Evolutionary conservation across 2,888 invertebrate genomes (phyloP).

Genomic region (Drosophila paracracens): DNA sequence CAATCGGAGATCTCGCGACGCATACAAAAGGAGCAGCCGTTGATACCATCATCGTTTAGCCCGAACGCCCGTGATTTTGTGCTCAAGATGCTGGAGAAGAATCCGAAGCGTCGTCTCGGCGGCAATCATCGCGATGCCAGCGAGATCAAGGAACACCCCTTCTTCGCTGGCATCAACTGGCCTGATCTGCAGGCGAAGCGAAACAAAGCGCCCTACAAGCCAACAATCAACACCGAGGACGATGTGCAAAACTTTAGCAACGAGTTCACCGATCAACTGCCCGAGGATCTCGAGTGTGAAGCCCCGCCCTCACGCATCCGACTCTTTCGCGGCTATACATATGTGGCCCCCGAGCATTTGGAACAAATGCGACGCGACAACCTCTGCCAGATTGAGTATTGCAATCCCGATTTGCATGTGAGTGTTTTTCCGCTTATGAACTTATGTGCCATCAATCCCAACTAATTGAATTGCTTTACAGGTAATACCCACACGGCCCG

Average conservation of each 20-base stretch:
- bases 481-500: constrained; percentile 73
- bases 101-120: constrained; percentile 93
- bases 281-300: constrained; percentile 96
- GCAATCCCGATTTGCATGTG: constrained; percentile 74
- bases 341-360: constrained; percentile 91
- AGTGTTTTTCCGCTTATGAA: constrained; percentile 10
- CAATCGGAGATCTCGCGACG: constrained; percentile 97
- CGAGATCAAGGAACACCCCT: constrained; percentile 95
- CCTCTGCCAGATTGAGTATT: constrained; percentile 74
- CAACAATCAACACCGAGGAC: constrained; percentile 93
- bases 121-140: constrained; percentile 93
- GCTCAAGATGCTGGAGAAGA: constrained; percentile 93
- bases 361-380: constrained; percentile 62
- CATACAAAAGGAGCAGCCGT: constrained; percentile 94
- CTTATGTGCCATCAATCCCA: neutral
- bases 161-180: constrained; percentile 95
- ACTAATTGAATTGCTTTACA: constrained; percentile 30
- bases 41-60: constrained; percentile 93
- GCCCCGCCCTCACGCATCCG: constrained; percentile 94
- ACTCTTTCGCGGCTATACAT: constrained; percentile 96
- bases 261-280: constrained; percentile 97
- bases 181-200: constrained; percentile 90
- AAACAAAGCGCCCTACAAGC: constrained; percentile 95
- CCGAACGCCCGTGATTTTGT: constrained; percentile 90
- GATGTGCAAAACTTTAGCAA: constrained; percentile 98